A percentile compares a stretch with the other conserved stretches of the same genome.
Evolutionary conservation across 2,113 vertebrate species (phyloP).

Genomic region (Naja naja): DNA sequence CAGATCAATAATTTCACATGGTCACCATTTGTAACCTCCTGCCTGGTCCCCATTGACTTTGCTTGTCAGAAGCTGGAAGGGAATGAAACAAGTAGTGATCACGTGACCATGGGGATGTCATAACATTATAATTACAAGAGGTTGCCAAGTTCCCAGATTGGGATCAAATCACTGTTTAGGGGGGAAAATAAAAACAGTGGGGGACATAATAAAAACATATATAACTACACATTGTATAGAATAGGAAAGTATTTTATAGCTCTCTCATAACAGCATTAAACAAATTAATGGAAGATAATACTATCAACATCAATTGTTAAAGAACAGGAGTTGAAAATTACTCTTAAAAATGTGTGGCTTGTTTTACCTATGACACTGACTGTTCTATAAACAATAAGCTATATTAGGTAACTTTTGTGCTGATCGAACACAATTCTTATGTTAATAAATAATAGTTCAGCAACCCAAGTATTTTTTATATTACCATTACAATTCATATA

Average conservation of each 20-base stretch:
- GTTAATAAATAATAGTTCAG: not conserved
- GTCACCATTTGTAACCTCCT: not conserved
- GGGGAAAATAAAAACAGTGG: not conserved
- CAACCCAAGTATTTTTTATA: not conserved
- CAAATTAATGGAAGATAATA: not conserved
- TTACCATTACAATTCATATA: not conserved
- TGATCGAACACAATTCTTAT: not conserved
- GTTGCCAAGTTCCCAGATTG: not conserved
- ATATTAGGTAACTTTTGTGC: not conserved
- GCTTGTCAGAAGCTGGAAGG: not conserved
- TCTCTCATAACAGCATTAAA: not conserved
- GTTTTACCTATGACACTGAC: not conserved
- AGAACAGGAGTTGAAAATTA: not conserved
- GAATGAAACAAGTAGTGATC: not conserved
- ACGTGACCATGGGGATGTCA: not conserved
- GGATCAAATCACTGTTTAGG: not conserved
- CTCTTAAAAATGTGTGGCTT: not conserved
- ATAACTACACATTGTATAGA: not conserved
- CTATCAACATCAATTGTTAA: not conserved
- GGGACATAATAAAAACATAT: not conserved
- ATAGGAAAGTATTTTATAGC: not conserved
- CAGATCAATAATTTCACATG: not conserved
- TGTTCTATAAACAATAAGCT: not conserved
- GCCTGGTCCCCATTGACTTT: not conserved
- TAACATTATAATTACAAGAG: not conserved